Evolutionary conservation across 2,797 vertebrate genomes (phyloP).

Genomic region (Neosilurus hyrtlii): DNA sequence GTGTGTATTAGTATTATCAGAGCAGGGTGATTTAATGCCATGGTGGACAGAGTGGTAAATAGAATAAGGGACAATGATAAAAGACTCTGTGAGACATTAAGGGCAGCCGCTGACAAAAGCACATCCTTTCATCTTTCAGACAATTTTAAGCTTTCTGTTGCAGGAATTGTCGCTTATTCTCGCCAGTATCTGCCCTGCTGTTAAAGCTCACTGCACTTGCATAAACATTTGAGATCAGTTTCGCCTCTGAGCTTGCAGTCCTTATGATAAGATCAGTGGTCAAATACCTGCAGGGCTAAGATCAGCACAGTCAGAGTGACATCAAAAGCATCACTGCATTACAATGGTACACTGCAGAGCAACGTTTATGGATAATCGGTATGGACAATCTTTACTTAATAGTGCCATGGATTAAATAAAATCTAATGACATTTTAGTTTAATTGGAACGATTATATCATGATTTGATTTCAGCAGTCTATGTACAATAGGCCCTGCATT

Average conservation of each 20-base stretch:
- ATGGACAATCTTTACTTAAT: not conserved
- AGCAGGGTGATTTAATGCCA: not conserved
- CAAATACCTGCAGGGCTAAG: not conserved
- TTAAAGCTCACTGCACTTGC: slow-evolving; percentile 14
- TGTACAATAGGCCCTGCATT: not conserved
- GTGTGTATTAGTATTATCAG: not conserved
- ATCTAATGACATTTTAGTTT: not conserved
- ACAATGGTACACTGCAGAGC: not conserved
- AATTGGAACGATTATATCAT: not conserved
- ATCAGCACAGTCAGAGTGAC: not conserved
- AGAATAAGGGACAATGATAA: slow-evolving; percentile 3
- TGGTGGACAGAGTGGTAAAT: slow-evolving; percentile 14
- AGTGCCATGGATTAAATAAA: not conserved
- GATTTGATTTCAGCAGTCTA: not conserved
- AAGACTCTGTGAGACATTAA: slow-evolving; percentile 8
- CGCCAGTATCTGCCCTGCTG: slow-evolving; percentile 24
- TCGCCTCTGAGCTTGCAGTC: not conserved
- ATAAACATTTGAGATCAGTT: slow-evolving; percentile 34
- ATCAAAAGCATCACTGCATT: not conserved
- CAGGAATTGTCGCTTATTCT: slow-evolving; percentile 21
- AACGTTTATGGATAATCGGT: not conserved
- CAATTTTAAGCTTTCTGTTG: slow-evolving; percentile 14
- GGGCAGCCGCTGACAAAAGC: slow-evolving; percentile 2
- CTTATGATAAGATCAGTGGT: slow-evolving; percentile 16
- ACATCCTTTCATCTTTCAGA: slow-evolving; percentile 23